Conservation (phyloP, 2,797 vertebrate genomes). For the Vultur gryphus region DNA sequence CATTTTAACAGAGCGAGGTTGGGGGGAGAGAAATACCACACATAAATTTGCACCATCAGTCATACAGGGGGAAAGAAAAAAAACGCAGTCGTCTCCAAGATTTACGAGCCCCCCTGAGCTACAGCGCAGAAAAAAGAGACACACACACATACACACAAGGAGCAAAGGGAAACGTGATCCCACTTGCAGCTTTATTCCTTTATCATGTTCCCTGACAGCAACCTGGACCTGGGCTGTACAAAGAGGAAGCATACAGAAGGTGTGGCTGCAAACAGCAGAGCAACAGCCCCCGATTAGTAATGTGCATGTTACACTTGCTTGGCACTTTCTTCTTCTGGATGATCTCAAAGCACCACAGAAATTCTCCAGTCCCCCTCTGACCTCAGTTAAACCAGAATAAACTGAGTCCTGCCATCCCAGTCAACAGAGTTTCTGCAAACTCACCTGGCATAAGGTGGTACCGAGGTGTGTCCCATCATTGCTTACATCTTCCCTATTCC, state of each 20-base stretch:
- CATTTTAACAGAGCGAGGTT: background rate
- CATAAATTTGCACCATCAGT: slow-evolving; percentile 77
- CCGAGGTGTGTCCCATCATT: fast-evolving
- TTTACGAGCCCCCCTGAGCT: slow-evolving; percentile 76
- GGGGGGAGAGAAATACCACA: slow-evolving; percentile 57
- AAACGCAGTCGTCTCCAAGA: slow-evolving; percentile 56
- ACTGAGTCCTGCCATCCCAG: background rate
- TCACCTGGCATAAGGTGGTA: background rate
- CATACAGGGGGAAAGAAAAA: slow-evolving; percentile 54
- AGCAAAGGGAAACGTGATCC: slow-evolving; percentile 17
- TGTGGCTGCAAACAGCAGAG: background rate
- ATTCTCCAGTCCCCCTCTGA: background rate
- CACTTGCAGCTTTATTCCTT: slow-evolving; percentile 57
- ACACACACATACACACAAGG: background rate
- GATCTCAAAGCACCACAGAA: background rate
- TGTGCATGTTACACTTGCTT: background rate
- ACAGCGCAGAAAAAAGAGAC: slow-evolving; percentile 67
- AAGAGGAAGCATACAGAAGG: background rate
- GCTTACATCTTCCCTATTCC: background rate
- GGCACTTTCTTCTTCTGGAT: background rate
- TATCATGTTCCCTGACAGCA: slow-evolving; percentile 33
- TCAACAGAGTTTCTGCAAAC: background rate
- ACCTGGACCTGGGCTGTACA: background rate
- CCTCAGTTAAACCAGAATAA: background rate
- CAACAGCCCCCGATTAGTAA: background rate